Base-by-base conservation (phyloP, 2,113 vertebrate genomes). In the Lepisosteus osseus region DNA sequence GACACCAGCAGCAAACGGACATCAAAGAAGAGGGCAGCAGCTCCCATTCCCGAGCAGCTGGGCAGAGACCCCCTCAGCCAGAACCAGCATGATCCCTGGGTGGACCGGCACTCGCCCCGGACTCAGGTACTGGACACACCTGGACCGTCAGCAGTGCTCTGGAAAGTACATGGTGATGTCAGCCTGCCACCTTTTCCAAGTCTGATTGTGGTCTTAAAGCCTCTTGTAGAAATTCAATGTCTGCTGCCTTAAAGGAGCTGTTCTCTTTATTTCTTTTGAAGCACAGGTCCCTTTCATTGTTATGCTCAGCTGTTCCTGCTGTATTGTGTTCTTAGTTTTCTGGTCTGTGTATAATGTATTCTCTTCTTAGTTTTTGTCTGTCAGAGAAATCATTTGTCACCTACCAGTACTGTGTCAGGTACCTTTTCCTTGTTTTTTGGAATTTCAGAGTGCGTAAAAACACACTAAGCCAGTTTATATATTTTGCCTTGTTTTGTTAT, bases 71-170 rank as follows among this genome's bases (percentile, higher is more conserved):
- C 71, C 0, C 56, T 43, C 2, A 72, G 47, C 43, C 71, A 74
- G 0, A 69, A 84, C 72, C 87, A 85, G 57, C 83, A 92, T 78
- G 92, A 94, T 61, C 83, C 94, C 0, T 99, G 97, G 96, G 94
- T 98, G 81, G 94, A 98, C 77, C 91, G 90, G 77, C 86, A 99
- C 79, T 78, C 77, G 3, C 96, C 96, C 1, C 69, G 80, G 69
- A 90, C 85, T 65, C 95, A 95, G 94, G 97, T 98, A 72, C 11
- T 43, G 11, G n/a, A 14, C 56, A 51, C 29, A 51, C 47, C 9
- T 51, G 47, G 2, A 6, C 29, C 29, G 29, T 29, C 29, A 29
- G 29, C 29, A 29, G 29, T 29, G 29, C 29, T 29, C 29, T 29
- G 29, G 29, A 29, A 29, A 29, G 29, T 29, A 29, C 29, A 29